These are phyloP conservation scores for Hippopotamus amphibius DNA, from an alignment of 2,113 vertebrate species.

Conservation along the genomic window DNA sequence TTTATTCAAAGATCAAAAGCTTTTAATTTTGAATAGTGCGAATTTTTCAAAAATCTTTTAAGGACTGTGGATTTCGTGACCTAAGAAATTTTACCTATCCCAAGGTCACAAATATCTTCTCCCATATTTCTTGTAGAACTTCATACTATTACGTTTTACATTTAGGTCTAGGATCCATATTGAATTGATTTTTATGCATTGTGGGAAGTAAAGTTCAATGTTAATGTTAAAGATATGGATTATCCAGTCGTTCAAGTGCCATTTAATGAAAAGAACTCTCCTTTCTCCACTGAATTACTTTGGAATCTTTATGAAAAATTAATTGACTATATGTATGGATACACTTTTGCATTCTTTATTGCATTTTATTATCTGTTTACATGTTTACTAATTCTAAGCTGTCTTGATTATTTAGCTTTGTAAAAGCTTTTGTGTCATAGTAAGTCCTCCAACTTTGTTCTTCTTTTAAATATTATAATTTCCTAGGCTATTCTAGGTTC, in stretches of 20 bases:
- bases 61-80: background rate
- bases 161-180: background rate
- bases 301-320: background rate
- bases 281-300: background rate
- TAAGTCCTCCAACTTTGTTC: background rate
- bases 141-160: background rate
- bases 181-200: background rate
- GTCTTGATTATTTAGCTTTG: background rate
- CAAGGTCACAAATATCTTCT: background rate
- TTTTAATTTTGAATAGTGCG: constrained; percentile 14
- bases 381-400: background rate
- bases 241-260: background rate
- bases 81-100: background rate
- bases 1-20: background rate
- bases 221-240: background rate
- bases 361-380: background rate
- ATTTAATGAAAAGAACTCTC: background rate
- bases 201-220: background rate
- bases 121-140: background rate
- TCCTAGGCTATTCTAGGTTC: background rate
- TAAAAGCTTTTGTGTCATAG: background rate
- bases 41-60: background rate
- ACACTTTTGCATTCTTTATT: background rate
- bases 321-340: background rate
- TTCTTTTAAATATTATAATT: background rate